Evolutionary conservation across 2,797 vertebrate species (phyloP).

Genomic region (Poecilia wingei): DNA sequence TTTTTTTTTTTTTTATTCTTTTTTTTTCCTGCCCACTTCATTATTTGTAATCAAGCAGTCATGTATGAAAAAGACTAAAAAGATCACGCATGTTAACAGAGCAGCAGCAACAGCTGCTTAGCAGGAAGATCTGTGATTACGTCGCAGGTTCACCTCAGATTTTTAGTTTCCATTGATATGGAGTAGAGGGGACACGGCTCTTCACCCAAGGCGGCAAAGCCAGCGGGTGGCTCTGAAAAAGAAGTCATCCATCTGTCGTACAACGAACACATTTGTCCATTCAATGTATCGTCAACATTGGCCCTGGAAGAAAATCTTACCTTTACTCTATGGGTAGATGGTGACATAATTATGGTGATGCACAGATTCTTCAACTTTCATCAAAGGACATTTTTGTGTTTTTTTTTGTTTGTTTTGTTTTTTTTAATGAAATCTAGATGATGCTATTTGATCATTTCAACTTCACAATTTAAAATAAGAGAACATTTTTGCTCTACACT

Average conservation of each 20-base stretch:
- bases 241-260: background rate
- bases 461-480: background rate
- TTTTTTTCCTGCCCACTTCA: conserved; percentile 40
- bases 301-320: background rate
- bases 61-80: conserved; percentile 12
- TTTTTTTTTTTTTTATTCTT: background rate
- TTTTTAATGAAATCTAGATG: background rate
- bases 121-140: background rate
- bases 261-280: background rate
- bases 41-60: conserved; percentile 36
- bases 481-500: background rate
- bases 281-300: background rate
- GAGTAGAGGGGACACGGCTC: background rate
- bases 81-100: conserved; percentile 1
- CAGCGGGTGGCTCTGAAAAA: background rate
- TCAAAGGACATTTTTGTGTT: background rate
- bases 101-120: background rate
- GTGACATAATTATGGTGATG: background rate
- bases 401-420: background rate
- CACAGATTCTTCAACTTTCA: background rate
- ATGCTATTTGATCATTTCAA: background rate
- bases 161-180: background rate
- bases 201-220: background rate
- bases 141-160: conserved; percentile 1
- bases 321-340: background rate